phyloP scores from a whole-genome alignment of 2,797 vertebrate species.

The Glyptemys insculpta region DNA sequence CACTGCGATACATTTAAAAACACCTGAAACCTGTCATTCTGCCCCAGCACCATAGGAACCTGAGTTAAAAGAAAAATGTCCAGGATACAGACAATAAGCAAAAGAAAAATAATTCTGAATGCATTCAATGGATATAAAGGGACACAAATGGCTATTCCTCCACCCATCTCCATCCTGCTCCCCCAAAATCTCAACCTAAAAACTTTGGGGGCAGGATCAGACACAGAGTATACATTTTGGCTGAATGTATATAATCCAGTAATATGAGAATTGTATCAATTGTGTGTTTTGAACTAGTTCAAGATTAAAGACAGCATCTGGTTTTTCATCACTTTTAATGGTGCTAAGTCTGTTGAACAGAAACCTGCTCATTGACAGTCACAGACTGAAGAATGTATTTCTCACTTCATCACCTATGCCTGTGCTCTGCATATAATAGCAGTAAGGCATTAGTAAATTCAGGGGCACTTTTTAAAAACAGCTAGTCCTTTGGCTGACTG shows the following conservation, averaged over 20 bases:
- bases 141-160: background rate
- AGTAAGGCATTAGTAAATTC: conserved; percentile 6
- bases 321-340: background rate
- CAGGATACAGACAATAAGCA: background rate
- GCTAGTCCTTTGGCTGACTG: background rate
- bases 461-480: background rate
- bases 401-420: background rate
- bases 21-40: background rate
- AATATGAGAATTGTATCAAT: background rate
- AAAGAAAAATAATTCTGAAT: conserved; percentile 11
- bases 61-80: background rate
- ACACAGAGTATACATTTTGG: background rate
- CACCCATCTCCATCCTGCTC: background rate
- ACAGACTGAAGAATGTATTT: background rate
- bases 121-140: background rate
- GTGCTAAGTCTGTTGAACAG: background rate
- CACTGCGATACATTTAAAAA: background rate
- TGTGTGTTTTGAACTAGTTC: background rate
- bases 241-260: background rate
- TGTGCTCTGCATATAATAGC: background rate
- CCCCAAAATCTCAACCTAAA: background rate
- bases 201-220: background rate
- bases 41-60: background rate
- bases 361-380: background rate
- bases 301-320: background rate